Base-by-base conservation (phyloP, 2,113 vertebrate species). In the Calonectris borealis region DNA sequence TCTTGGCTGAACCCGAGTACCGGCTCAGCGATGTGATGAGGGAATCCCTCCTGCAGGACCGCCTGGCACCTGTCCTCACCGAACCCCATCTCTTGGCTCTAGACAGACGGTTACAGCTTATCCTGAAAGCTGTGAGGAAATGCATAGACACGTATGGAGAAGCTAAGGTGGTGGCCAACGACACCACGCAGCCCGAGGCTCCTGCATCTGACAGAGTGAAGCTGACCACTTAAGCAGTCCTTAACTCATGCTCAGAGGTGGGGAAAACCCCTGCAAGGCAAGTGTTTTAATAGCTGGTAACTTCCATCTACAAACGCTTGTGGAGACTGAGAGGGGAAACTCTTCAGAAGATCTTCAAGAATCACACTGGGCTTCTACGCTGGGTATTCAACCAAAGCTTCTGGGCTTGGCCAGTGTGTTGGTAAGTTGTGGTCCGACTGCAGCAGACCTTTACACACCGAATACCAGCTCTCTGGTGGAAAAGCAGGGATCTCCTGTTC, bases 1-100 rank as follows among this genome's bases (percentile, higher is more conserved):
- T 99, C 48, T 61, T 99, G 96, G 94, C 98, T 0, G 97, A 94
- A 36, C 95, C 98, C 0, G 98, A 98, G 13, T 99, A 98, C 90
- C 98, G 78, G 34, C 99, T 99, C 46, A 99, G 99, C 0, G 99
- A 99, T 0, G 96, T 99, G 66, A 99, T 99, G 99, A 98, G 99
- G 68, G 99, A 99, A 86, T 99, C 99, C 3, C 98, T 99, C 51
- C 94, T 96, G 14, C 96, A 93, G n/a, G 99, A 99, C 92, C 92
- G 51, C 40, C 98, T 99, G 49, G 88, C 66, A 7, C 99, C 99
- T 0, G 55, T 99, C 58, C 98, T 99, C 91, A 98, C 98, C 0
- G 99, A 99, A 57, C 98, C 98, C 13, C 99, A 99, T 78, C 98
- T 99, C 60, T 75, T 97, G 68, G 99, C 99, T 26, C 96, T 99